These are phyloP conservation scores for Brachymystax lenok DNA, from an alignment of 2,797 vertebrate species.

Conservation along the genomic window DNA sequence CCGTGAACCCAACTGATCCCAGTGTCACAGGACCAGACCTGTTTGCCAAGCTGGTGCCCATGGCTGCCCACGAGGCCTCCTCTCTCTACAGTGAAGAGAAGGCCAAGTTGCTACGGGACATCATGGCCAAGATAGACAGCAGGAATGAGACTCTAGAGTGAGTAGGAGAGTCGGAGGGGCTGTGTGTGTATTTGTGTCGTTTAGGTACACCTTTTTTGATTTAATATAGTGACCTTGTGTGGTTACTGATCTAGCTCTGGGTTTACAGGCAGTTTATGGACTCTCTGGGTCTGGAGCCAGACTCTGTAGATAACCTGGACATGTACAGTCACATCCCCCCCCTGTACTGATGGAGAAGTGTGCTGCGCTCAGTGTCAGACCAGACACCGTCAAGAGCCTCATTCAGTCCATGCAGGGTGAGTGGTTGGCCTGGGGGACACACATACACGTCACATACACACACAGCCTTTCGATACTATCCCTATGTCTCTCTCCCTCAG, in stretches of 20 bases:
- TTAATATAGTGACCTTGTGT: neutral
- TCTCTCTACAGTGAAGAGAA: slow-evolving; percentile 98
- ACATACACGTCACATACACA: neutral
- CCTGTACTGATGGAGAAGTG: slow-evolving; percentile 96
- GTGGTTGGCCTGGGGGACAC: slow-evolving; percentile 22
- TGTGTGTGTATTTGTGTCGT: neutral
- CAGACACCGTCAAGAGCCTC: slow-evolving; percentile 93
- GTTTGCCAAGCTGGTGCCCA: slow-evolving; percentile 93
- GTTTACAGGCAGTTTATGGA: slow-evolving; percentile 94
- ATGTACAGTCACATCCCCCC: slow-evolving; percentile 92
- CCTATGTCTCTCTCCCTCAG: slow-evolving; percentile 53
- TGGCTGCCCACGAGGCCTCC: slow-evolving; percentile 96
- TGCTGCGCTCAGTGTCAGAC: slow-evolving; percentile 92
- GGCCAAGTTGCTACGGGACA: slow-evolving; percentile 91
- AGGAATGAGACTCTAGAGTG: slow-evolving; percentile 95
- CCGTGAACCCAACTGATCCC: slow-evolving; percentile 94
- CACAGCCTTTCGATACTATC: neutral
- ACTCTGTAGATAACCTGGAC: slow-evolving; percentile 91
- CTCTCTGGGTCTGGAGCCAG: slow-evolving; percentile 91
- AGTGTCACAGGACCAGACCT: slow-evolving; percentile 94
- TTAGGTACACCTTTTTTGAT: neutral
- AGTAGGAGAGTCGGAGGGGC: slow-evolving; percentile 55
- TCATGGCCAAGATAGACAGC: slow-evolving; percentile 89
- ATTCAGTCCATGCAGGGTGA: slow-evolving; percentile 97
- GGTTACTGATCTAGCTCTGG: neutral